Percentiles rank a stretch among this genome's conserved stretches.
Evolutionary conservation across 2,888 invertebrate genomes (phyloP).

Genomic region (Thera obeliscata): DNA sequence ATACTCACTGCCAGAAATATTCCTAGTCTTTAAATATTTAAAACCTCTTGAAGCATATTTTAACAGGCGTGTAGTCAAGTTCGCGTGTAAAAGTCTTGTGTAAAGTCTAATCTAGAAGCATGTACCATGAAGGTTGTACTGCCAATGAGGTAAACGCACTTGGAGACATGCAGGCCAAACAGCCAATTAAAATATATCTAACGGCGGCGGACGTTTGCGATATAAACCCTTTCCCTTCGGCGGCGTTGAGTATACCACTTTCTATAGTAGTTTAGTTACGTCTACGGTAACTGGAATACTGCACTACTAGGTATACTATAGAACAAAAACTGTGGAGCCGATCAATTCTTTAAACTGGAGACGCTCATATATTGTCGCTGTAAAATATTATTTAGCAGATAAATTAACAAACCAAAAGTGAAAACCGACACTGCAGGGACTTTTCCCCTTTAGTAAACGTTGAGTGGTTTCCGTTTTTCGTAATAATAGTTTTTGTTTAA

Average conservation of each 20-base stretch:
- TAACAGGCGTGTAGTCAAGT: constrained; percentile 10
- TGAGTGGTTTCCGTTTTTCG: too few relatives aligned
- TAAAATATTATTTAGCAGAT: too few relatives aligned
- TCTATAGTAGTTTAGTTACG: constrained; percentile 55
- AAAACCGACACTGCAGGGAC: too few relatives aligned
- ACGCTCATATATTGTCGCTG: too few relatives aligned
- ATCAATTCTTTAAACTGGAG: background rate
- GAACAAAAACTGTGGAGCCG: constrained; percentile 6
- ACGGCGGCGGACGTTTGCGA: constrained; percentile 48
- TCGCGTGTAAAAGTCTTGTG: constrained; percentile 23
- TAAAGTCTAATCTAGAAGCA: constrained; percentile 18
- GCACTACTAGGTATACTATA: constrained; percentile 1
- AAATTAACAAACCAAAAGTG: too few relatives aligned
- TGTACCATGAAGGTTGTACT: constrained; percentile 39
- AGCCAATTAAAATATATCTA: constrained; percentile 45
- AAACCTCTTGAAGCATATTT: background rate
- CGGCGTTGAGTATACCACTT: constrained; percentile 53
- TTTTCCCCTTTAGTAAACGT: too few relatives aligned
- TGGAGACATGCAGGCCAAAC: constrained; percentile 27
- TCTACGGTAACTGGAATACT: constrained; percentile 53
- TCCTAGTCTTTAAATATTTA: background rate
- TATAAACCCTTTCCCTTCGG: constrained; percentile 55
- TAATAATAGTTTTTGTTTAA: too few relatives aligned
- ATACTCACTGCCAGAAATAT: background rate
- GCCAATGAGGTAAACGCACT: constrained; percentile 39